These are phyloP conservation scores for Amiota mariae DNA, from an alignment of 2,888 invertebrate genomes.

Conservation along the genomic window DNA sequence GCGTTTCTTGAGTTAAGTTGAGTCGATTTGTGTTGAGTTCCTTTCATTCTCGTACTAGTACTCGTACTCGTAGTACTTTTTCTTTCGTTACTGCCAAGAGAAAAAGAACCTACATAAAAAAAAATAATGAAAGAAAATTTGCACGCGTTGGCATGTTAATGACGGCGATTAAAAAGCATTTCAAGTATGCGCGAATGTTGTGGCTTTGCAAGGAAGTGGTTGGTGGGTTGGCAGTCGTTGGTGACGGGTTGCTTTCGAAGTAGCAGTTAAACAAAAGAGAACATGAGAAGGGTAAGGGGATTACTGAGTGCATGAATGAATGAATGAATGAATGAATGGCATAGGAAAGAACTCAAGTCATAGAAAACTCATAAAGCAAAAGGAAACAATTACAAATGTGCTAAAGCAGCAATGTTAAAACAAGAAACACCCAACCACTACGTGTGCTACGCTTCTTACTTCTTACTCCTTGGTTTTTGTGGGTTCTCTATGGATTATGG, in stretches of 20 bases:
- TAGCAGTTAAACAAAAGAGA: neutral
- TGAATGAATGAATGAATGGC: constrained; percentile 18
- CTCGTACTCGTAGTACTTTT: neutral
- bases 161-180: constrained; percentile 63
- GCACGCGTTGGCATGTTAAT: constrained; percentile 61
- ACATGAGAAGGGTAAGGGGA: constrained; percentile 1
- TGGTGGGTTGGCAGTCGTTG: neutral
- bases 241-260: neutral
- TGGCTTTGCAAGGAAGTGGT: constrained; percentile 36
- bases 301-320: constrained; percentile 8
- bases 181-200: constrained; percentile 41
- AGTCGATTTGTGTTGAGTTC: neutral
- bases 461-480: neutral
- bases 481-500: neutral
- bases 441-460: constrained; percentile 13
- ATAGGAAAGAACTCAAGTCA: constrained; percentile 38
- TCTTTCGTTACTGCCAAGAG: too few species aligned
- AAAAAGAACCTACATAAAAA: constrained; percentile 7
- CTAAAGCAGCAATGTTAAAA: neutral
- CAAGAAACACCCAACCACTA: neutral
- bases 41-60: neutral
- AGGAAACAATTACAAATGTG: constrained; percentile 58
- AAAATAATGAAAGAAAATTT: constrained; percentile 58
- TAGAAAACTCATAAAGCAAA: constrained; percentile 65
- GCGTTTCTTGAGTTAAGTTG: constrained; percentile 19